Evolutionary conservation across 2,888 invertebrate species (phyloP), one percentile per base, ranked within the genome.

Genomic region (Neria commutata): DNA sequence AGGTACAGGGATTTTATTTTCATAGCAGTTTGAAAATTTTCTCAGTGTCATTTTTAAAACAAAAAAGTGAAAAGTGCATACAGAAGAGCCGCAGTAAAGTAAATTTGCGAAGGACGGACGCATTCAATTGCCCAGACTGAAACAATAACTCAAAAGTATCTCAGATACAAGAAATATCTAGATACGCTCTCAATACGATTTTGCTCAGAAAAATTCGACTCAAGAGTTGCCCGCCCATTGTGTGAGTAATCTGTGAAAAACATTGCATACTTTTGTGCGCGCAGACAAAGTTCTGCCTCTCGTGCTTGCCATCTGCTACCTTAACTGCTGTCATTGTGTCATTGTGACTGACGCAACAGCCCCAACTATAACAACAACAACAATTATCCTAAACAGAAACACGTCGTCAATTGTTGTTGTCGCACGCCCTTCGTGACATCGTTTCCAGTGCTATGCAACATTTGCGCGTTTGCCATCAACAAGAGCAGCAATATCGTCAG

Each of bases 1-100:
- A 68, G 70, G 56, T 75, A 73, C 58, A 80, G 72, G 69, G 75
- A 78, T 72, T 69, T 72, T 68, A 66, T 72, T 65, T 76, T 72
- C 56, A 73, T 73, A 78, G 69, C 67, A 68, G 67, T 53, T 47
- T 61, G 46, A 40, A 55, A 33, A 21, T 54, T 50, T 54, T 48
- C 29, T 8, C 11, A 42, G 63, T 65, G 51, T 62, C 17, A 37
- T 42, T 19, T 42, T 42, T 5, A 42, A 19, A 19, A 11, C 21
- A 37, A 37, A 37, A 37, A 37, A 37, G 6, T 14, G n/a, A 37
- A 37, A 37, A 37, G n/a, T 29, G 6, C 6, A 29, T 42, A n/a
- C n/a, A n/a, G 58, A 53, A 62, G 19, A 21, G 45, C 51, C 21
- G 4, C 33, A 47, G 60, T 16, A 24, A 52, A 42, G 34, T 46